Evolutionary conservation across 23 tunicate genomes (phyloP), one percentile per base, ranked within the genome.

Genomic region (Styela plicata): DNA sequence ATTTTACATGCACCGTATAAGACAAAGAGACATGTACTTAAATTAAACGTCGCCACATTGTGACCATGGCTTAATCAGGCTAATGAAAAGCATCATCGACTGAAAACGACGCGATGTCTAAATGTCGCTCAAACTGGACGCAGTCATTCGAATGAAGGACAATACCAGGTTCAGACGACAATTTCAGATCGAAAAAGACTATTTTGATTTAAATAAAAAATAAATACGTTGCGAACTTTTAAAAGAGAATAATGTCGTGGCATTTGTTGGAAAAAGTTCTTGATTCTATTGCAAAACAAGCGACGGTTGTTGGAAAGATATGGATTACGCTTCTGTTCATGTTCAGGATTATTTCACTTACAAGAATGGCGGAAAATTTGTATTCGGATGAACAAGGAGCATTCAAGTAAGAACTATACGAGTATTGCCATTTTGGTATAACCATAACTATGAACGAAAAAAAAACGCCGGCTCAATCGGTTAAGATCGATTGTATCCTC

Each of bases 341-440:
- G 63, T 92, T 92, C 80, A 87, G 97, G 61, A 85, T 92, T 18
- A 82, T 92, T 13, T 86, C 89, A 0, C 64, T 92, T 44, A 87
- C 88, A 7, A 71, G 89, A 34, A 92, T 92, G 66, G 97, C 89
- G 34, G 97, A 92, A 31, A 64, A 88, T 5, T 67, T 92, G 44
- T 92, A 92, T 57, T 85, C 92, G 13, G 97, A 92, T 52, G 97
- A 92, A 37, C 97, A 92, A 74, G 91, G 90, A 20, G 97, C 97
- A 24, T 92, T 92, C 83, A 87, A 85, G 97, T 91, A 76, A 86
- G 90, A n/a, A n/a, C n/a, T n/a, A n/a, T n/a, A n/a, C n/a, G n/a
- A n/a, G n/a, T n/a, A n/a, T n/a, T n/a, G n/a, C n/a, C n/a, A n/a
- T n/a, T n/a, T n/a, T n/a, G n/a, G n/a, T n/a, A n/a, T n/a, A n/a